phyloP scores from a whole-genome alignment of 2,797 vertebrate species.

The Rhabdomys pumilio region DNA sequence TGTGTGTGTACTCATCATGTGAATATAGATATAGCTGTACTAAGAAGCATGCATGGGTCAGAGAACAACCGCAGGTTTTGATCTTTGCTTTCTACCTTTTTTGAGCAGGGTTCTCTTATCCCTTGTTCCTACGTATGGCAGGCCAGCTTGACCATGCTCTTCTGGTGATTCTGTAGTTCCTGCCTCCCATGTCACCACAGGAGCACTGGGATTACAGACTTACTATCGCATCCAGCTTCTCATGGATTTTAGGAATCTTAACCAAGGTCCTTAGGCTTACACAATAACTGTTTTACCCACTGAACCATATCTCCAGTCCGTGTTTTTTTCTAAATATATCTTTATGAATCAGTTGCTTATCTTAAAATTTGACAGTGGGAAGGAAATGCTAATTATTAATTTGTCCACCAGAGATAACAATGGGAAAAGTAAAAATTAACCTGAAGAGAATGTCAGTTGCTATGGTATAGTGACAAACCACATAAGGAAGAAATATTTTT shows the following conservation, averaged over 20 bases:
- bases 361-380: conserved; percentile 4
- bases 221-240: not conserved
- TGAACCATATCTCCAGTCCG: not conserved
- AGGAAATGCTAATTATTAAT: not conserved
- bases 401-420: conserved; percentile 28
- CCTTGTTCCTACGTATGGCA: not conserved
- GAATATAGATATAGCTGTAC: too few species aligned
- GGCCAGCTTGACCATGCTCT: not conserved
- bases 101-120: not conserved
- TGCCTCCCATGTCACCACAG: not conserved
- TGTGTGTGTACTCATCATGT: not conserved
- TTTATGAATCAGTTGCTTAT: not conserved
- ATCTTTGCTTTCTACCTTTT: not conserved
- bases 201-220: not conserved
- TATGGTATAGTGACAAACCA: not conserved
- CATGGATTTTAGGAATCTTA: too few species aligned
- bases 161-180: not conserved
- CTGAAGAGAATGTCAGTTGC: conserved; percentile 33
- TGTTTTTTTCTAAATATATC: not conserved
- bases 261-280: not conserved
- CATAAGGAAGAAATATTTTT: conserved; percentile 41
- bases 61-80: not conserved
- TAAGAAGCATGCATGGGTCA: too few species aligned
- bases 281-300: not conserved
- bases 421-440: conserved; percentile 38